Conservation (phyloP, 2,797 vertebrate genomes). For the Oreochromis mossambicus region DNA sequence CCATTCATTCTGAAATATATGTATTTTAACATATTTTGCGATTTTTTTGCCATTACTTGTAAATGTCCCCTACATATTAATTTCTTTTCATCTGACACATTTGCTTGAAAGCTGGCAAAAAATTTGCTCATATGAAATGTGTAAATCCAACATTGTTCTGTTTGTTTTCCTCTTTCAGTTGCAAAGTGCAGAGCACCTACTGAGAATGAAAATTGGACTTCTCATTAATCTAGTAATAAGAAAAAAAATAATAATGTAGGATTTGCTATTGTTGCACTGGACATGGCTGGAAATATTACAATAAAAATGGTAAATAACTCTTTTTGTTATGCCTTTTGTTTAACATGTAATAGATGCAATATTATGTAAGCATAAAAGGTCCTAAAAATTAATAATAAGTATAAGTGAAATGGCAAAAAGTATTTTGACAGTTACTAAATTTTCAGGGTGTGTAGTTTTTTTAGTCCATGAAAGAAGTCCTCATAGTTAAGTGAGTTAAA, state of each 20-base stretch:
- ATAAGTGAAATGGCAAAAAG: not conserved
- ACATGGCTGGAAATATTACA: not conserved
- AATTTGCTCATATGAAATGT: not conserved
- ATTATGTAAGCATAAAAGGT: not conserved
- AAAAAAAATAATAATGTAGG: not conserved
- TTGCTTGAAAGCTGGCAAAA: not conserved
- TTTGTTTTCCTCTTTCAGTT: not conserved
- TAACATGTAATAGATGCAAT: not conserved
- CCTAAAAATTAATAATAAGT: not conserved
- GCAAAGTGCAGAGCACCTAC: not conserved
- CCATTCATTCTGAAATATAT: not conserved
- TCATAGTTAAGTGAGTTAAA: not conserved
- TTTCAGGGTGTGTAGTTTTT: not conserved
- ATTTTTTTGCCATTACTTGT: not conserved
- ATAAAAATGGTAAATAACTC: not conserved
- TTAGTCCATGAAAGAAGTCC: not conserved
- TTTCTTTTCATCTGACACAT: constrained; percentile 1
- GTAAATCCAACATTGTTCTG: not conserved
- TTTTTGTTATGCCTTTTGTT: not conserved
- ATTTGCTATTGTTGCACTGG: not conserved
- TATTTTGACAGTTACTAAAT: not conserved
- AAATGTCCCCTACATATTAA: not conserved
- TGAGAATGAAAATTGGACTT: not conserved
- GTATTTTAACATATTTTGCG: not conserved
- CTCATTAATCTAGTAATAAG: not conserved